A percentile compares a stretch with the other conserved stretches of the same genome.
phyloP scores from a whole-genome alignment of 2,797 vertebrate species.

The Channallabes apus region DNA sequence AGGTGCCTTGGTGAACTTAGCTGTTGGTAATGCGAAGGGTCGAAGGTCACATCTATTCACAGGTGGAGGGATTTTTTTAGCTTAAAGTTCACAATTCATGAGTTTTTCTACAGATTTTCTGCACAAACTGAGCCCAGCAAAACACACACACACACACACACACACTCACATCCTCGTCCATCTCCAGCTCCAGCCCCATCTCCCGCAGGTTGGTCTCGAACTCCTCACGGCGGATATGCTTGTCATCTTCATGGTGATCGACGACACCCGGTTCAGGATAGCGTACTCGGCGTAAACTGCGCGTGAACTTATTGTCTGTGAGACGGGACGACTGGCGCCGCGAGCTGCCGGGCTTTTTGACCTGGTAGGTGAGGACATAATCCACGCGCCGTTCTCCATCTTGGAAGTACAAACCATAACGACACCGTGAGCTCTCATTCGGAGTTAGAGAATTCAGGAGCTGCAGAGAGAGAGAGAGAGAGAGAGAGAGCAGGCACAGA shows the following conservation, averaged over 20 bases:
- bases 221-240: conserved; percentile 83
- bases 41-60: conserved; percentile 17
- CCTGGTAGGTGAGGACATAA: conserved; percentile 88
- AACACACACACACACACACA: neutral
- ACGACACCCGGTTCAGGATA: conserved; percentile 59
- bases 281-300: conserved; percentile 70
- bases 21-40: neutral
- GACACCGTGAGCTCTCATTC: conserved; percentile 81
- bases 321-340: conserved; percentile 69
- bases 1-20: too few relatives aligned
- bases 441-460: conserved; percentile 84
- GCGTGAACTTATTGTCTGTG: conserved; percentile 72
- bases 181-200: conserved; percentile 92
- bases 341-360: conserved; percentile 78
- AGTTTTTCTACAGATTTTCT: conserved; percentile 47
- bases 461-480: conserved; percentile 65
- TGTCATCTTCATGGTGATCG: conserved; percentile 87
- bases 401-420: conserved; percentile 87
- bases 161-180: conserved; percentile 84
- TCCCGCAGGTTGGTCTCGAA: conserved; percentile 88
- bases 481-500: conserved; percentile 29
- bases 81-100: neutral
- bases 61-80: conserved; percentile 11
- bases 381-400: conserved; percentile 92
- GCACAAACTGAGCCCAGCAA: conserved; percentile 49